Evolutionary conservation across 2,888 invertebrate genomes (phyloP).

Genomic region (Furcula furcula): DNA sequence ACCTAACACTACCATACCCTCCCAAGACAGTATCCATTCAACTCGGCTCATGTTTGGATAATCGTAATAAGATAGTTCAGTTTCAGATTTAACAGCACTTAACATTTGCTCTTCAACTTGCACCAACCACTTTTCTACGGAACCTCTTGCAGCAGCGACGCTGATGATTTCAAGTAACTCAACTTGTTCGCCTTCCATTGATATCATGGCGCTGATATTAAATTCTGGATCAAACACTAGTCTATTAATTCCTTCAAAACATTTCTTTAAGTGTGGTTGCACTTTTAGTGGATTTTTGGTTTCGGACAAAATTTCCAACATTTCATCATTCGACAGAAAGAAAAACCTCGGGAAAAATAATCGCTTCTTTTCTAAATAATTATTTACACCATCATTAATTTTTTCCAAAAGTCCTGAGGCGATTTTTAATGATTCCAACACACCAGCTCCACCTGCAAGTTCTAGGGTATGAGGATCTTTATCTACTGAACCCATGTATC

Average conservation of each 20-base stretch:
- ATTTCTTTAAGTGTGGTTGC: slow-evolving; percentile 93
- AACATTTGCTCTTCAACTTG: slow-evolving; percentile 93
- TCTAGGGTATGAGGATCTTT: slow-evolving; percentile 85
- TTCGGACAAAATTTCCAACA: slow-evolving; percentile 94
- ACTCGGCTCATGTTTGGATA: slow-evolving; percentile 82
- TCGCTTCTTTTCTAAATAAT: slow-evolving; percentile 92
- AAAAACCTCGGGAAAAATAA: slow-evolving; percentile 93
- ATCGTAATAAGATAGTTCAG: slow-evolving; percentile 84
- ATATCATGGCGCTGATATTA: slow-evolving; percentile 89
- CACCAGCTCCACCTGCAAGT: slow-evolving; percentile 84
- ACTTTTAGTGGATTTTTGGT: slow-evolving; percentile 92
- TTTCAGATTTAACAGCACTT: slow-evolving; percentile 85
- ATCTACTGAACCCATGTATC: slow-evolving; percentile 83
- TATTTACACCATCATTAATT: slow-evolving; percentile 91
- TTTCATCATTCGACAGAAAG: slow-evolving; percentile 95
- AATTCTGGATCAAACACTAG: slow-evolving; percentile 86
- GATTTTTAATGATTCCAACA: slow-evolving; percentile 86
- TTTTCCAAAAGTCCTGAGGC: slow-evolving; percentile 87
- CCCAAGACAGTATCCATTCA: slow-evolving; percentile 89
- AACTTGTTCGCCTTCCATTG: slow-evolving; percentile 88
- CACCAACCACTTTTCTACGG: slow-evolving; percentile 93
- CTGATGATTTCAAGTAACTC: slow-evolving; percentile 83
- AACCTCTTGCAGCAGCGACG: slow-evolving; percentile 88
- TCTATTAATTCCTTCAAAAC: slow-evolving; percentile 92
- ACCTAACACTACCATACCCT: slow-evolving; percentile 91